Evolutionary conservation across 2,888 invertebrate species (phyloP), one percentile per base, ranked within the genome.

Genomic region (Pachliopta kotzebuea): DNA sequence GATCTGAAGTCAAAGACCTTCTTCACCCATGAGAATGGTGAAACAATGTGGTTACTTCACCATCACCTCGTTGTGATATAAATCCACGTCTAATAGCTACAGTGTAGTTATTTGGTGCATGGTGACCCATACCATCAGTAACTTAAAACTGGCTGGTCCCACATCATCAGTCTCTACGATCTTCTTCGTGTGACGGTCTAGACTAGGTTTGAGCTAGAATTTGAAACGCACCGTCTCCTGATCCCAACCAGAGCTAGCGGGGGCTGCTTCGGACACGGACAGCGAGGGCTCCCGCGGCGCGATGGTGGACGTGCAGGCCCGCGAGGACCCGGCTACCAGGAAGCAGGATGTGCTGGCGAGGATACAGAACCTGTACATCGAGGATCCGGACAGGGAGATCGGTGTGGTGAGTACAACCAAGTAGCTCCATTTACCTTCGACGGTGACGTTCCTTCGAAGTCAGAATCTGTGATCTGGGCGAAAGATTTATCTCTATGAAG

Each of bases 341-440:
- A 75, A 69, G 66, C 72, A 74, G 17, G 83, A 82, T 1, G 75
- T 86, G 3, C 71, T 85, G 7, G 76, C 81, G 1, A 77, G 84
- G 69, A 81, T 90, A 57, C 77, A 83, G 66, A 72, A 60, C 3
- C 67, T 68, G 7, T 93, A 93, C 66, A 79, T 83, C 0, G 85
- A 92, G 24, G 93, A 93, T 67, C 90, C 90, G 3, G 88, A 92
- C 65, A 83, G 88, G 68, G 89, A 93, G 69, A 86, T 92, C 56
- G 93, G 93, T 14, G 86, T 82, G 85, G 93, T 93, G 69, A 86
- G 86, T 81, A n/a, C n/a, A n/a, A n/a, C n/a, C n/a, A n/a, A n/a
- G n/a, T n/a, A n/a, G n/a, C n/a, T n/a, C n/a, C n/a, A n/a, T n/a
- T n/a, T n/a, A n/a, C n/a, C n/a, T n/a, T n/a, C n/a, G n/a, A n/a